phyloP scores from a whole-genome alignment of 1,140 invertebrate species.

The Gryon sp. region DNA sequence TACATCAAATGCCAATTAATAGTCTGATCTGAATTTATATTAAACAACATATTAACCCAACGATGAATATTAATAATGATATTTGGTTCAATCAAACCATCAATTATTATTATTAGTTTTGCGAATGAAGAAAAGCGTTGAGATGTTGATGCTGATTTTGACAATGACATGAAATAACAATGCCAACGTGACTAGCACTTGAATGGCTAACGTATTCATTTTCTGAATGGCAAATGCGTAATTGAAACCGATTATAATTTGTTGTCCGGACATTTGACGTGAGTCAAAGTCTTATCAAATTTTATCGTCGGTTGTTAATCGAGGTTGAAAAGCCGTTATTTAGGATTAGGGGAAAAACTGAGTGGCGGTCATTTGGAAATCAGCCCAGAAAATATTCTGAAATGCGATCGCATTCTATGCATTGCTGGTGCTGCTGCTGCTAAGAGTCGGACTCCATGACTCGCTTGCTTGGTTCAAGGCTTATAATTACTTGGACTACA shows the following conservation, averaged over 20 bases:
- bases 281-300: neutral
- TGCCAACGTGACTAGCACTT: conserved; percentile 3
- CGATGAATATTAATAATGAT: no score
- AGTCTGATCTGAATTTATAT: no score
- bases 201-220: neutral
- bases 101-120: no score
- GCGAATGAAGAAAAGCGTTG: neutral
- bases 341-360: conserved; percentile 28
- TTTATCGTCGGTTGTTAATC: neutral
- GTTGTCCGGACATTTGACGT: neutral
- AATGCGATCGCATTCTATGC: conserved; percentile 59
- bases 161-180: conserved; percentile 15
- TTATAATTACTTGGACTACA: conserved; percentile 76
- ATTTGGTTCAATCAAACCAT: no score
- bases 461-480: conserved; percentile 75
- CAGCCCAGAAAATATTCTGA: conserved; percentile 59
- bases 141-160: conserved; percentile 2
- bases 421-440: conserved; percentile 26
- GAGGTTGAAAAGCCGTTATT: conserved; percentile 40
- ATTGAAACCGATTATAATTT: conserved; percentile 12
- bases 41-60: no score
- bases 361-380: conserved; percentile 43
- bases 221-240: conserved; percentile 12
- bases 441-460: conserved; percentile 63
- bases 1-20: no score